Conservation (phyloP, 2,888 invertebrate genomes). For the Keiferia lycopersicella region DNA sequence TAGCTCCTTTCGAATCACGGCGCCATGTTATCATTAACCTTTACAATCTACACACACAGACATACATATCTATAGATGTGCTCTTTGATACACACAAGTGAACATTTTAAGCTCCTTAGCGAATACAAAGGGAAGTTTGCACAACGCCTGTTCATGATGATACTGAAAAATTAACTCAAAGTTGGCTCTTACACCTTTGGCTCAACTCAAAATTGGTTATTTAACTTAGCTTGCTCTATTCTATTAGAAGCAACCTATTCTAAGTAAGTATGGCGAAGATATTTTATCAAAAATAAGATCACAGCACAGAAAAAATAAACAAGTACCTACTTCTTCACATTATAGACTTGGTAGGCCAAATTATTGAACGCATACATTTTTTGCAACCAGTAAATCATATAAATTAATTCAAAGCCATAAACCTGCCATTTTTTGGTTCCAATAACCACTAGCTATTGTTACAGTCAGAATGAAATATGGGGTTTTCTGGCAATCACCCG, state of each 20-base stretch:
- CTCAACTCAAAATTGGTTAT: too few relatives aligned
- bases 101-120: constrained; percentile 5
- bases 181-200: neutral
- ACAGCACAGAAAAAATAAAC: too few relatives aligned
- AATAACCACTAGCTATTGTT: constrained; percentile 18
- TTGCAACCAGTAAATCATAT: neutral
- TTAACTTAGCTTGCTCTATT: too few relatives aligned
- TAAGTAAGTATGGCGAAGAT: too few relatives aligned
- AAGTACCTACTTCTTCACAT: too few relatives aligned
- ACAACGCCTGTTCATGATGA: neutral
- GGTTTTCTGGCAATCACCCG: constrained; percentile 1
- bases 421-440: constrained; percentile 15
- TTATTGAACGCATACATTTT: too few relatives aligned
- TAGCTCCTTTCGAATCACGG: constrained; percentile 26
- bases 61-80: neutral
- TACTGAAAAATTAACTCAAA: neutral
- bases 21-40: constrained; percentile 30
- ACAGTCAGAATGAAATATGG: constrained; percentile 22
- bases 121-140: neutral
- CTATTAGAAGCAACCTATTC: too few relatives aligned
- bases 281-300: too few relatives aligned
- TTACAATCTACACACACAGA: constrained; percentile 14
- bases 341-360: too few relatives aligned
- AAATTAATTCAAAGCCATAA: constrained; percentile 19
- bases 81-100: neutral